These are phyloP conservation scores for Arothron firmamentum DNA, from an alignment of 2,113 vertebrate genomes.

Conservation along the genomic window DNA sequence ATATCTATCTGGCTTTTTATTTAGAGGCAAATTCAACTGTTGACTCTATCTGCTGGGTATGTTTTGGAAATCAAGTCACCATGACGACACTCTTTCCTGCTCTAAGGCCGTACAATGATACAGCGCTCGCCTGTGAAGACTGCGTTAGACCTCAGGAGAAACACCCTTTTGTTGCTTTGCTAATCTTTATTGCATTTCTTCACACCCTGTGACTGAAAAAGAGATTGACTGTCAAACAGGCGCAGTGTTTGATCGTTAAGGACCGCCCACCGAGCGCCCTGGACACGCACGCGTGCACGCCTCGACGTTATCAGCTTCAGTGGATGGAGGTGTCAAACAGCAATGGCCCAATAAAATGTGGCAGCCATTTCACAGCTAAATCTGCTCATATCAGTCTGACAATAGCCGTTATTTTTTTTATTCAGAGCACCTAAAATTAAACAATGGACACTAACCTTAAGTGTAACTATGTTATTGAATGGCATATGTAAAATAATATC, in stretches of 20 bases:
- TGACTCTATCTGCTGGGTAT: background rate
- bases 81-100: constrained; percentile 15
- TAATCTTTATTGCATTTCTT: constrained; percentile 20
- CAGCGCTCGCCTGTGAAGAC: constrained; percentile 29
- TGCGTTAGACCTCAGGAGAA: constrained; percentile 19
- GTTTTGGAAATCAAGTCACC: constrained; percentile 7
- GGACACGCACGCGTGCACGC: background rate
- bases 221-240: constrained; percentile 13
- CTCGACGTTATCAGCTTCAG: constrained; percentile 15
- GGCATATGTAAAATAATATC: too few relatives aligned
- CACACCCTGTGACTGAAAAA: constrained; percentile 26
- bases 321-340: constrained; percentile 4
- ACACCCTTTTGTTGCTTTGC: constrained; percentile 18
- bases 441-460: background rate
- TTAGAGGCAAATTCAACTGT: background rate
- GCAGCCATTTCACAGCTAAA: background rate
- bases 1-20: constrained; percentile 14
- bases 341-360: background rate
- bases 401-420: background rate
- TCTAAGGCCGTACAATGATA: constrained; percentile 28
- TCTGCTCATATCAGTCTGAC: background rate
- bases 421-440: background rate
- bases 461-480: too few relatives aligned
- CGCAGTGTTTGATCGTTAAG: constrained; percentile 2
- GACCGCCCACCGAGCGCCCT: constrained; percentile 6